A percentile compares a stretch with the other conserved stretches of the same genome.
phyloP scores from a whole-genome alignment of 1,140 invertebrate species.

The Calliphora vicina region DNA sequence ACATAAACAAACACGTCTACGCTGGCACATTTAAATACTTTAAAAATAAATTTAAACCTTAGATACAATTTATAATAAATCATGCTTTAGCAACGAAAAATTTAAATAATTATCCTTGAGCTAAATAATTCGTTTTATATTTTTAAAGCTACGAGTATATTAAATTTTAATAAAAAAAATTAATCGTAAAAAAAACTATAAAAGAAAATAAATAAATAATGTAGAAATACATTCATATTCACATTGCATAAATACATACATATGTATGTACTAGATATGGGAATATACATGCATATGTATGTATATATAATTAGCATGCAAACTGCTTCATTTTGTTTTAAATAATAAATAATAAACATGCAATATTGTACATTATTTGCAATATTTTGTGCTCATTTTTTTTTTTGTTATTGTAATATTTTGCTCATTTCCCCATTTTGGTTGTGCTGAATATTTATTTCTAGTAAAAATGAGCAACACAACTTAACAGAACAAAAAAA shows the following conservation, averaged over 20 bases:
- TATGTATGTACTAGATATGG: no score
- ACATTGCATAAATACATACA: not conserved
- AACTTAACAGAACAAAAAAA: not conserved
- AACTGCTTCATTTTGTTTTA: not conserved
- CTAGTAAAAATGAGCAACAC: not conserved
- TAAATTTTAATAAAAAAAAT: not conserved
- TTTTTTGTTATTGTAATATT: not conserved
- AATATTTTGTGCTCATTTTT: not conserved
- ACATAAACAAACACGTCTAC: not conserved
- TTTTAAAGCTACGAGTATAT: not conserved
- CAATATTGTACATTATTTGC: not conserved
- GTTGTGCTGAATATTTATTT: not conserved
- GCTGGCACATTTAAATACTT: no score
- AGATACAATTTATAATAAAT: not conserved
- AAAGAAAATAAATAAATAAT: not conserved
- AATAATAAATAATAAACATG: slow-evolving; percentile 9
- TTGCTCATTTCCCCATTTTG: not conserved
- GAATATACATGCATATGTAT: no score
- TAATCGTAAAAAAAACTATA: not conserved
- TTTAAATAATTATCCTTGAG: not conserved
- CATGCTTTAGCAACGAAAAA: not conserved
- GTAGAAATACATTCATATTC: not conserved
- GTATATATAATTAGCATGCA: not conserved
- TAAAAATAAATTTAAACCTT: no score
- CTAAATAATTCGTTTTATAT: not conserved